Conservation (phyloP, 2,797 vertebrate genomes). For the Dromococcyx pavoninus region DNA sequence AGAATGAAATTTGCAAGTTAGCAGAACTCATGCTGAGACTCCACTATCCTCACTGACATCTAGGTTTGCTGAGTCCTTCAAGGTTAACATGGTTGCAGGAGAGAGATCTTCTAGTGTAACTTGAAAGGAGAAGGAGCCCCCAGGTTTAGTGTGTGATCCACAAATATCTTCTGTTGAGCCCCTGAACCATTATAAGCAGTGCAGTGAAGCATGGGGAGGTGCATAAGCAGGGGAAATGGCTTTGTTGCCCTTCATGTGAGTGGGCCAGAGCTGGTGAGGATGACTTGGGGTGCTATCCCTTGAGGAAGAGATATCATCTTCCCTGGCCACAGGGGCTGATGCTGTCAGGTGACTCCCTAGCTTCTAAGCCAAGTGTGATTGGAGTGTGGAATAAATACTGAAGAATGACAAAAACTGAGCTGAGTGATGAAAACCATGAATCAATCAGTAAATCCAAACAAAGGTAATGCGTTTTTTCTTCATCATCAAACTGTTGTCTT, state of each 20-base stretch:
- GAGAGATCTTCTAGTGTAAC: neutral
- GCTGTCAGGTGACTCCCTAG: neutral
- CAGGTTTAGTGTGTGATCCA: neutral
- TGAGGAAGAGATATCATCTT: neutral
- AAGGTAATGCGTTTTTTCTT: neutral
- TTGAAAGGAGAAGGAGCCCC: too few relatives aligned
- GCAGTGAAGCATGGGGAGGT: neutral
- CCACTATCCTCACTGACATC: neutral
- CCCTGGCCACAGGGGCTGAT: neutral
- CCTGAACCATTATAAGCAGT: neutral
- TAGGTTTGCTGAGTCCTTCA: neutral
- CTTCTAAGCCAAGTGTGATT: neutral
- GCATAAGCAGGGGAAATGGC: neutral
- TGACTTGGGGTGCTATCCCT: neutral
- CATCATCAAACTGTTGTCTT: neutral
- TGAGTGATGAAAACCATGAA: neutral
- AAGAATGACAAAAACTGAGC: neutral
- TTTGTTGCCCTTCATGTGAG: neutral
- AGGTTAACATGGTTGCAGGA: neutral
- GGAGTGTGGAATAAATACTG: neutral
- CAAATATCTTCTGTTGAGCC: fast-evolving
- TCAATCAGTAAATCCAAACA: neutral
- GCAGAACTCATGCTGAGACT: neutral
- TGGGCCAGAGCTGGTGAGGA: neutral
- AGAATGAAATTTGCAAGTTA: neutral